Evolutionary conservation across 2,113 vertebrate species (phyloP), one percentile per base, ranked within the genome.

Genomic region (Barnardius zonarius): DNA sequence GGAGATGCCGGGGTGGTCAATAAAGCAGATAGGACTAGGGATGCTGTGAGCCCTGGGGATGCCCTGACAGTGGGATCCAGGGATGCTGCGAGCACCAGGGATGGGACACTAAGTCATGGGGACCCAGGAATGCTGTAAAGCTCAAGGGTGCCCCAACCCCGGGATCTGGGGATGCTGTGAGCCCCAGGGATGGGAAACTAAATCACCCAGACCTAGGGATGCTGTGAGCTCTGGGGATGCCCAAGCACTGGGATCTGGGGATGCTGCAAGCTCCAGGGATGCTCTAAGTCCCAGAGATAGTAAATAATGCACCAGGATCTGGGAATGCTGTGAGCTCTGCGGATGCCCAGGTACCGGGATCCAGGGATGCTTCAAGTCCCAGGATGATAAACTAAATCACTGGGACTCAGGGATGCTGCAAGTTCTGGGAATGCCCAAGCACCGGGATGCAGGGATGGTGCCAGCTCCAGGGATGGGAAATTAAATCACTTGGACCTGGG

Each of bases 21-120:
- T 59, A 35, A 59, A 10, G 57, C 33, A 59, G 55, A 20, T 14
- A 59, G 55, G 6, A n/a, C 33, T 13, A 23, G 31, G 52, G 69
- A 25, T 28, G 44, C 16, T 17, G 81, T 1, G 9, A 51, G 27
- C 19, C 3, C 13, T 5, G 5, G 16, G 69, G 52, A 14, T 55
- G 24, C 4, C 4, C 12, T 3, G 31, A 23, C 6, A 5, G 22
- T 8, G 13, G 30, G 44, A 49, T 6, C 2, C 3, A 3, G 61
- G 69, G 20, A 37, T 10, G 48, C 22, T 33, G 33, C 1, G 1
- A 18, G 9, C 10, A 3, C 14, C 23, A 2, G 43, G 16, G 15
- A 7, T 5, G 17, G 20, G 4, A 28, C 13, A 44, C 33, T 6
- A 19, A 54, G 55, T 27, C 30, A 9, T 4, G 1, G 10, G 28